Conservation (phyloP, 92 coral and sea anemone genomes). For the Blastomussa wellsi region DNA sequence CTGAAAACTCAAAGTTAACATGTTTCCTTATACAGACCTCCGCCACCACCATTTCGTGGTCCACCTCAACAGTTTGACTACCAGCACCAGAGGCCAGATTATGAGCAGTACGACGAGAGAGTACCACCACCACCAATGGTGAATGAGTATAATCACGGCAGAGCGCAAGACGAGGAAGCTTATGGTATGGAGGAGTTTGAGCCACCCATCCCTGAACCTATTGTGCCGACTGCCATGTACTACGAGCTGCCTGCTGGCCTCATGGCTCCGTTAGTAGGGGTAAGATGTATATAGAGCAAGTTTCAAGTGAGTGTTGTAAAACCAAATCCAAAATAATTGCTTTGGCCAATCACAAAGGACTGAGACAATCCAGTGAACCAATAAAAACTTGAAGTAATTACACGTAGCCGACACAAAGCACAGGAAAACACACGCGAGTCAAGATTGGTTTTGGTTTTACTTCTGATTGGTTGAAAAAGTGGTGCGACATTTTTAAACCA, state of each 20-base stretch:
- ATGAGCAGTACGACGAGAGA: conserved; percentile 34
- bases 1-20: not conserved
- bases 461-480: too few relatives aligned
- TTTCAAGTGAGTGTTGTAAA: too few relatives aligned
- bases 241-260: conserved; percentile 98
- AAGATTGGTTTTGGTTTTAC: too few relatives aligned
- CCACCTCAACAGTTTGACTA: conserved; percentile 92
- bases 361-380: too few relatives aligned
- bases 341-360: too few relatives aligned
- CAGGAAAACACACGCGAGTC: too few relatives aligned
- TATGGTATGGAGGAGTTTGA: conserved; percentile 70
- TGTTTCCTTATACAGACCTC: conserved; percentile 54
- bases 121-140: conserved; percentile 69
- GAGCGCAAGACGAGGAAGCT: conserved; percentile 50
- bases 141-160: conserved; percentile 51
- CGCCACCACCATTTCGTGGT: conserved; percentile 75
- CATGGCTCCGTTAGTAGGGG: conserved; percentile 96
- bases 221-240: conserved; percentile 91
- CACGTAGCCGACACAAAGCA: too few relatives aligned
- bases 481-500: too few relatives aligned
- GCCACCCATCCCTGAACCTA: conserved; percentile 83
- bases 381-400: too few relatives aligned
- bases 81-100: conserved; percentile 75
- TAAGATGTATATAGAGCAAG: too few relatives aligned
- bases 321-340: too few relatives aligned